Evolutionary conservation across 1,140 invertebrate genomes (phyloP).

Genomic region (Drosophila truncata): DNA sequence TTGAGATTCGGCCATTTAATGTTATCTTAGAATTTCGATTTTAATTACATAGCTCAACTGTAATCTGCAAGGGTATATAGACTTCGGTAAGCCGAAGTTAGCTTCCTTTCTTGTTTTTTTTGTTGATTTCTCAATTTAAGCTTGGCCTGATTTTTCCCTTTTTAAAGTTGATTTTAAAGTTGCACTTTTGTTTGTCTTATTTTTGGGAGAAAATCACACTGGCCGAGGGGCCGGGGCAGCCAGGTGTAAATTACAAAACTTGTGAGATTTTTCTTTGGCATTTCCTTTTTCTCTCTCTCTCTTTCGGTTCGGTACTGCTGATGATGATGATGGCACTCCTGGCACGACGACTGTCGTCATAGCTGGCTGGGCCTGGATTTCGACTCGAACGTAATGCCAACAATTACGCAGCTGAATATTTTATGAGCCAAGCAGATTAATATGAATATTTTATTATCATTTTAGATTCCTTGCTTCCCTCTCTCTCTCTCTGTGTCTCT

Average conservation of each 20-base stretch:
- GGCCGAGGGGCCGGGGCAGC: slow-evolving; percentile 32
- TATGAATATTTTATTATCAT: slow-evolving; percentile 85
- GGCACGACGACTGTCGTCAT: slow-evolving; percentile 47
- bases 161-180: neutral
- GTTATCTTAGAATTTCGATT: no score
- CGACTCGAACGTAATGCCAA: slow-evolving; percentile 73
- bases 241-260: slow-evolving; percentile 82
- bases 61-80: no score
- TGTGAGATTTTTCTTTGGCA: slow-evolving; percentile 68
- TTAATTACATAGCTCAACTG: no score
- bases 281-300: slow-evolving; percentile 39
- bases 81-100: no score
- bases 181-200: neutral
- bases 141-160: neutral
- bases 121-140: no score
- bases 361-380: slow-evolving; percentile 29
- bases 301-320: neutral
- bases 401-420: slow-evolving; percentile 84
- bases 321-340: slow-evolving; percentile 39
- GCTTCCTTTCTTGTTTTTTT: no score
- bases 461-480: slow-evolving; percentile 76
- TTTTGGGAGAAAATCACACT: neutral
- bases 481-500: neutral
- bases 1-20: no score
- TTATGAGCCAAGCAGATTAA: slow-evolving; percentile 83